Evolutionary conservation across 2,888 invertebrate genomes (phyloP), one percentile per base, ranked within the genome.

Genomic region (Drosophila monieri): DNA sequence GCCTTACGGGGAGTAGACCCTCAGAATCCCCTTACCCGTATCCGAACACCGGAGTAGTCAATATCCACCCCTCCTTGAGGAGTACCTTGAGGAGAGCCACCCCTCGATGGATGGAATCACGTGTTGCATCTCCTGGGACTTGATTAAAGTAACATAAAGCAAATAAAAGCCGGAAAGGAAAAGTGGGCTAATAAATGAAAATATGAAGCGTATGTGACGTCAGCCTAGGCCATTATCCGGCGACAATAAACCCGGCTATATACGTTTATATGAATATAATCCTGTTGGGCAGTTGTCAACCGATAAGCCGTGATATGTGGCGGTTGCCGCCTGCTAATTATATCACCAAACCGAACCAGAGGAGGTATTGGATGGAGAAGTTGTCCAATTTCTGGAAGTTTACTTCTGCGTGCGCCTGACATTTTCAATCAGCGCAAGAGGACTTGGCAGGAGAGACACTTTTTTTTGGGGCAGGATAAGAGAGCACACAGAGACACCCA

Each of bases 101-200:
- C 64, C 68, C 57, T 70, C 60, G 52, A 32, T 65, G 76, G 32
- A 67, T 65, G 79, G 37, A 67, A 73, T 76, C 89, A 89, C 90
- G 89, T 89, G 90, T 89, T 90, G 89, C 88, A 80, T 89, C 89
- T 88, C 90, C 58, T 67, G 89, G 86, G 89, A 90, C 79, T 81
- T 88, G 87, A 89, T 90, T 88, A 89, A 89, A 87, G 76, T 60
- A 74, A 62, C 84, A 88, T 88, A 85, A 85, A 83, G 83, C 83
- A 88, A 80, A 79, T 79, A 86, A 85, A 64, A 65, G 60, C 59
- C 55, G 49, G 55, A 57, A 70, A 62, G 39, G 67, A 74, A 83
- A 35, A 80, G 77, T 80, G 74, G 73, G 85, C 87, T 87, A 84
- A 84, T 87, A 84, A 87, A 84, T 69, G 85, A 84, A 87, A 84